Evolutionary conservation across 2,113 vertebrate species (phyloP).

Genomic region (Origma solitaria): DNA sequence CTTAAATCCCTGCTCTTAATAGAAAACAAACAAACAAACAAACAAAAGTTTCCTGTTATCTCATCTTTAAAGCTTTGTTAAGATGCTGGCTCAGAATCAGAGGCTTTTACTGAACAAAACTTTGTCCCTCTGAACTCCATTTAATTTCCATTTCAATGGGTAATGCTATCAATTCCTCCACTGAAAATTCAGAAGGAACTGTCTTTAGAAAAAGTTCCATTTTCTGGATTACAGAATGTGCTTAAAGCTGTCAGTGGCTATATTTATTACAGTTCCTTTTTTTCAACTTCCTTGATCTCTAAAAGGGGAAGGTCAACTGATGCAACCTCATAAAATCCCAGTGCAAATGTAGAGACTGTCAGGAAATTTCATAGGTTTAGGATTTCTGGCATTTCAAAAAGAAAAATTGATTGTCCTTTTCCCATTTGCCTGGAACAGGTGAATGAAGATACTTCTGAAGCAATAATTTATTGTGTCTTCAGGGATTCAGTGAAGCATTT

Average conservation of each 20-base stretch:
- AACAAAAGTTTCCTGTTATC: neutral
- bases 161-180: neutral
- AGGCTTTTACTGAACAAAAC: neutral
- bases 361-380: constrained; percentile 17
- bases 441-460: constrained; percentile 42
- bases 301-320: constrained; percentile 17
- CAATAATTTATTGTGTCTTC: constrained; percentile 46
- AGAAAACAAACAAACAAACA: neutral
- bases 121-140: neutral
- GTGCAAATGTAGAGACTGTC: constrained; percentile 11
- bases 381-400: constrained; percentile 49
- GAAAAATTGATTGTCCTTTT: constrained; percentile 47
- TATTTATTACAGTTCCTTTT: constrained; percentile 20
- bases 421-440: constrained; percentile 46
- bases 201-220: neutral
- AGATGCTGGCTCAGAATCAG: neutral
- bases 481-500: constrained; percentile 33
- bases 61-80: neutral
- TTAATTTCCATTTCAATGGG: neutral
- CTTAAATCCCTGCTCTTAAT: neutral
- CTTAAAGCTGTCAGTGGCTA: neutral
- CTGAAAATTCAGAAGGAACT: neutral
- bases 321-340: constrained; percentile 18
- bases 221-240: neutral
- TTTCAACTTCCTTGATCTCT: constrained; percentile 10